Base-by-base conservation (phyloP, 2,888 invertebrate species). In the Nycteola revayana region DNA sequence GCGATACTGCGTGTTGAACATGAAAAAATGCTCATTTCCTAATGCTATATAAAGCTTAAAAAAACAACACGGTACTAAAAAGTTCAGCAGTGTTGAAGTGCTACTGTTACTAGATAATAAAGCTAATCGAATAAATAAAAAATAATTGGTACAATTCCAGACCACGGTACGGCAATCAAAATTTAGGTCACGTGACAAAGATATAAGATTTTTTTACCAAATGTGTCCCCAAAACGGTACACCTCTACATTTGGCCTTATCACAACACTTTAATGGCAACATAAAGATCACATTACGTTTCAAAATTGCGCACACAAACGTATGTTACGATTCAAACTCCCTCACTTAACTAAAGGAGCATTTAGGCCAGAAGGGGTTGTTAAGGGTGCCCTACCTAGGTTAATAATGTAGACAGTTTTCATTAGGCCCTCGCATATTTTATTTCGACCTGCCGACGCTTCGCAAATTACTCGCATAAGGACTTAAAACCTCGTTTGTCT, bases 391-490 rank as follows among this genome's bases (percentile, higher is more conserved):
- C 43, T 31, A 49, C 45, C 54, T 57, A 57, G 53, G 58, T 65
- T 64, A 64, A 66, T 68, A 68, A 70, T 56, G 61, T 48, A 65
- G 57, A 53, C 58, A 59, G 53, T 74, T 74, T 73, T 75, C 75
- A 75, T 75, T 74, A 77, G 50, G 47, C 60, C 47, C 46, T 42
- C 58, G 59, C 62, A 71, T 73, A 73, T 72, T 78, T 76, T 75
- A 75, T 74, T 74, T 60, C 39, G 56, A 58, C 58, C 63, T 60
- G 57, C 51, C 53, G 52, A 60, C 64, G 57, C 52, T 54, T 66
- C 60, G 48, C 64, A 73, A 75, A 72, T 75, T 75, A 57, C 59
- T 52, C 44, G 60, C 56, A 57, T 59, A 63, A 59, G 52, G 36
- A 29, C 39, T 47, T 38, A 28, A 41, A 48, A 42, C 42, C 42